Conservation (phyloP, 1,140 invertebrate species). For the Sminthurides bifidus region DNA sequence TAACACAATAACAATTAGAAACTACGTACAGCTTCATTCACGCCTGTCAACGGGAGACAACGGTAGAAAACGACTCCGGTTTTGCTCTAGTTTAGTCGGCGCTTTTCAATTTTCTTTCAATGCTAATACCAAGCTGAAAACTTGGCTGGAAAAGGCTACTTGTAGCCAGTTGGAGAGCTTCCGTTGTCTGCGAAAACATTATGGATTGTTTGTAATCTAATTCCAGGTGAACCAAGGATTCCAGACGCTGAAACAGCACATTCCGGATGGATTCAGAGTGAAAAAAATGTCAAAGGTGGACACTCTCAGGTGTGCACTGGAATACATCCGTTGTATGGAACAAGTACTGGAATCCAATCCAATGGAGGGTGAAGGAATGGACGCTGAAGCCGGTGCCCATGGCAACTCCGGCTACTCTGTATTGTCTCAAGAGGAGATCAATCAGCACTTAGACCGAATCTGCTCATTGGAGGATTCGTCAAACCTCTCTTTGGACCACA, state of each 20-base stretch:
- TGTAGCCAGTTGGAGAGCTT: not conserved
- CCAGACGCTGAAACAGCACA: slow-evolving; percentile 66
- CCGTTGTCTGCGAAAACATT: not conserved
- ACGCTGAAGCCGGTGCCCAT: not conserved
- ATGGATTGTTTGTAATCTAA: not conserved
- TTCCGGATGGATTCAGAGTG: slow-evolving; percentile 59
- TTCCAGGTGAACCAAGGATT: slow-evolving; percentile 77
- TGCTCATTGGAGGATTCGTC: not conserved
- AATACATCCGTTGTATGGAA: slow-evolving; percentile 78
- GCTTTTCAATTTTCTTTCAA: not conserved
- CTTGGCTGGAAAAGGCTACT: not conserved
- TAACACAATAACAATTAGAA: too few species aligned
- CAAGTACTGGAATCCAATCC: slow-evolving; percentile 34
- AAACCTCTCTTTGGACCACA: not conserved
- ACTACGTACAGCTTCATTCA: too few species aligned
- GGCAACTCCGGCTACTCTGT: not conserved
- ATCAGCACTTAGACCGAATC: not conserved
- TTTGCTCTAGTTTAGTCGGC: not conserved
- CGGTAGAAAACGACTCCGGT: not conserved
- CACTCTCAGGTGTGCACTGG: slow-evolving; percentile 79
- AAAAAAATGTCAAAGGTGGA: slow-evolving; percentile 93
- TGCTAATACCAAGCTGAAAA: not conserved
- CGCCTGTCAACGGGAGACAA: not conserved
- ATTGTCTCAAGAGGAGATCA: not conserved
- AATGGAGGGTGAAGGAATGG: not conserved